phyloP scores from a whole-genome alignment of 2,797 vertebrate genomes.

The Sandelia bainsii region DNA sequence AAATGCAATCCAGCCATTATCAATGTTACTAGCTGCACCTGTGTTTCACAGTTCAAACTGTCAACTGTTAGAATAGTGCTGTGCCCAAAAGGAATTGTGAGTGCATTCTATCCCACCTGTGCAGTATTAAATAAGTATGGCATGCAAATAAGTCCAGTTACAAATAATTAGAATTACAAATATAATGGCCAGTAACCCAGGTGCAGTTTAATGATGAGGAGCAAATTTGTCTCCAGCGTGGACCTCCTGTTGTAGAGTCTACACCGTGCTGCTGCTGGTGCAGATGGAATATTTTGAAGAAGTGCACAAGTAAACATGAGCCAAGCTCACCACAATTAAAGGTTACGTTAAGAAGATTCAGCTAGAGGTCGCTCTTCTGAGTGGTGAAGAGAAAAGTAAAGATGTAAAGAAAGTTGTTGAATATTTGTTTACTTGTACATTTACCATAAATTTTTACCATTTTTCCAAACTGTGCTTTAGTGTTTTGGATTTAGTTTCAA shows the following conservation, averaged over 20 bases:
- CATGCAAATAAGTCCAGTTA: slow-evolving; percentile 46
- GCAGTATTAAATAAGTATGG: slow-evolving; percentile 2
- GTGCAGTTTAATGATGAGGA: slow-evolving; percentile 43
- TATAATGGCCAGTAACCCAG: slow-evolving; percentile 40
- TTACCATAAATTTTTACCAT: neutral
- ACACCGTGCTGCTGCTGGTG: neutral
- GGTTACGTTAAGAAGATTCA: neutral
- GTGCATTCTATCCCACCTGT: slow-evolving; percentile 21
- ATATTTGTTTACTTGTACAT: neutral
- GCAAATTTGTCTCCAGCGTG: neutral
- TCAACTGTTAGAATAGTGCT: neutral
- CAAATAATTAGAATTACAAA: slow-evolving; percentile 53
- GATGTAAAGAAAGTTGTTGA: neutral
- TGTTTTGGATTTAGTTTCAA: neutral
- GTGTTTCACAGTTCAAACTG: slow-evolving; percentile 11
- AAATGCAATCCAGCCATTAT: slow-evolving; percentile 12
- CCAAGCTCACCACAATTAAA: neutral
- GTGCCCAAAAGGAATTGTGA: neutral
- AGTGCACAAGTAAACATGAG: slow-evolving; percentile 4
- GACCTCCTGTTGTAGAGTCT: neutral
- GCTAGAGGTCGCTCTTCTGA: neutral
- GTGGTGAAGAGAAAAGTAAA: neutral
- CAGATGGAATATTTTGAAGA: neutral
- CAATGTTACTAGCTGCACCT: neutral
- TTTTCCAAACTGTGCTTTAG: neutral